phyloP scores from a whole-genome alignment of 2,888 invertebrate genomes.

The Aethes cnicana region DNA sequence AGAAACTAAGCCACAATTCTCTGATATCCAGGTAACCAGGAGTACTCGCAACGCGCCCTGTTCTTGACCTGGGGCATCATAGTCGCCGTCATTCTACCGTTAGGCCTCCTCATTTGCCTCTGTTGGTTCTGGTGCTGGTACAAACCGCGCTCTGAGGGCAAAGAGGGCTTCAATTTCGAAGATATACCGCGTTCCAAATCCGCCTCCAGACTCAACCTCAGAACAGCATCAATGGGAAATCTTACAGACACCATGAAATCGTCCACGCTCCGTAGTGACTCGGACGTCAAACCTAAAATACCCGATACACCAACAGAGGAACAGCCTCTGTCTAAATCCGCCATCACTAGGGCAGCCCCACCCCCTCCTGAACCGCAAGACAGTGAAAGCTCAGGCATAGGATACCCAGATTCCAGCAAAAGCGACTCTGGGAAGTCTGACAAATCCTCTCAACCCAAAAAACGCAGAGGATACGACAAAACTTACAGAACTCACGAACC shows the following conservation, averaged over 20 bases:
- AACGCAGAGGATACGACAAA: conserved; percentile 89
- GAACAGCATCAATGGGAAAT: conserved; percentile 78
- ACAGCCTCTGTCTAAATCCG: conserved; percentile 49
- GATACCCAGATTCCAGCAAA: conserved; percentile 76
- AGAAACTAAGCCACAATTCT: conserved; percentile 32
- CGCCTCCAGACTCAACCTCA: conserved; percentile 82
- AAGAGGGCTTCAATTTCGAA: conserved; percentile 80
- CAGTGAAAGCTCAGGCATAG: conserved; percentile 77
- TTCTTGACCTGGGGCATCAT: conserved; percentile 89
- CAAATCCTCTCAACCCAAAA: conserved; percentile 79
- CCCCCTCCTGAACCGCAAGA: conserved; percentile 59
- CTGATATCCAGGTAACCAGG: conserved; percentile 83
- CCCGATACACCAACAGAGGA: conserved; percentile 68
- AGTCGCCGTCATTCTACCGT: conserved; percentile 87
- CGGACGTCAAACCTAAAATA: conserved; percentile 60
- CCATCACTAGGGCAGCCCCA: conserved; percentile 60
- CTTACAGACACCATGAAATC: conserved; percentile 76
- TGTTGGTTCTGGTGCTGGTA: conserved; percentile 84
- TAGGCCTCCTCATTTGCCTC: conserved; percentile 83
- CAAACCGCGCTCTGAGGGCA: conserved; percentile 83
- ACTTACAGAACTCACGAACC: conserved; percentile 93
- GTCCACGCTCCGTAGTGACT: conserved; percentile 64
- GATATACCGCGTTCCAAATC: conserved; percentile 82
- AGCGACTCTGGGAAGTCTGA: conserved; percentile 79
- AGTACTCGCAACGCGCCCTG: conserved; percentile 86